Base-by-base conservation (phyloP, 35 echinoderm and acorn worm genomes). In the Ophiothrix spiculata region DNA sequence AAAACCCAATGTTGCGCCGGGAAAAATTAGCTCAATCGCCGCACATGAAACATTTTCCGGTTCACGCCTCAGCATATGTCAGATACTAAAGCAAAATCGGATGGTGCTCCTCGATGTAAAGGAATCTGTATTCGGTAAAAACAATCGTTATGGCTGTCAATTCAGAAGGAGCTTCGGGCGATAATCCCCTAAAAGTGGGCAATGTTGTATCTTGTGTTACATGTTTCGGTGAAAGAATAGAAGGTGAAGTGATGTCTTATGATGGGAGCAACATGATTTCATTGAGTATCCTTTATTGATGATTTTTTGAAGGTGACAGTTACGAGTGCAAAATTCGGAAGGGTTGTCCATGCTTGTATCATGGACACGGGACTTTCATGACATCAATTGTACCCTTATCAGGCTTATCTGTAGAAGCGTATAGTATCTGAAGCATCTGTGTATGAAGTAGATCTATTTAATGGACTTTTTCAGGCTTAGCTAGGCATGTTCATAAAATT, bases 191-290 rank as follows among this genome's bases (percentile, higher is more conserved):
- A 6, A 82, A 84, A 84, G 49, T 84, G 32, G 80, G 81, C 32
- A 84, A 84, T 64, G 54, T 60, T 60, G 37, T 84, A 21, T 63
- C 54, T 16, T 84, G 81, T 64, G 63, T 64, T 54, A 84, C 81
- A 33, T 84, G 81, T 84, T 84, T 84, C 32, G 81, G 63, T 8
- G 56, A 84, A 37, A 84, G 56, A 84, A 84, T 84, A 64, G 54
- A 54, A 23, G 81, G 81, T 17, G 81, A 84, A 32, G 81, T 84
- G 81, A 84, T 84, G 81, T 54, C 81, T 31, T 84, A 64, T 60
- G 81, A 84, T 35, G 56, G 31, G 31, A 82, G 40, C 81, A 36
- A 64, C 32, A 32, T 84, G 42, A 54, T 84, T 31, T 45, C 54
- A 4, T 56, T 84, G 14, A 84, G 81, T 84, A 84, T 84, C 81